Evolutionary conservation across 2,797 vertebrate genomes (phyloP), one percentile per base, ranked within the genome.

Genomic region (Myripristis murdjan): DNA sequence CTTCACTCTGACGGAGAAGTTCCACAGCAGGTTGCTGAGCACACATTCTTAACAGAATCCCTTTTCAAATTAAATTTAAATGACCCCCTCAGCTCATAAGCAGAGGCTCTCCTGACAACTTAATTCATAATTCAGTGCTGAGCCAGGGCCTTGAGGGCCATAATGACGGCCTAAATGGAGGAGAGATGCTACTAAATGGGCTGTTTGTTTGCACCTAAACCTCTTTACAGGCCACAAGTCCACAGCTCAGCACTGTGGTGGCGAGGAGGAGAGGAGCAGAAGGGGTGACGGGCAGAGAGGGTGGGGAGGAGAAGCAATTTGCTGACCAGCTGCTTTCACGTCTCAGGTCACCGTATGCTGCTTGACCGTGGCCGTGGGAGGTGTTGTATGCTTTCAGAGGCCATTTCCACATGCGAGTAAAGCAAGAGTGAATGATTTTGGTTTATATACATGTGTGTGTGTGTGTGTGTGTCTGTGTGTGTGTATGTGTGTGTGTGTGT

Each of bases 51-150:
- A 91, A 87, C 91, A 83, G 87, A 95, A 95, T 95, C 93, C 94
- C 93, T 91, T 94, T 94, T 94, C 93, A 95, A 95, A 95, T 95
- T 94, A 94, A 95, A 95, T 94, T 94, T 91, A 92, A 93, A 92
- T 93, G 89, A 93, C 82, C 88, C 93, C 92, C 90, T 91, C 86
- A 87, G 90, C 92, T 91, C 92, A 93, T 93, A 93, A 94, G 93
- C 92, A 89, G 73, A 70, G 82, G 89, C 91, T 94, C 91, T 90
- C 84, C 88, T 88, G 91, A 93, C 93, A 93, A 93, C 89, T 91
- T 94, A 93, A 93, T 92, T 94, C 91, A 93, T 95, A 94, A 95
- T 94, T 93, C 92, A 94, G 87, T 89, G 91, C 93, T 93, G 93
- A 95, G 92, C 90, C 84, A 89, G 90, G 88, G 91, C 89, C 91